phyloP scores from a whole-genome alignment of 2,888 invertebrate genomes.

The Pseudeuparius sepicola region DNA sequence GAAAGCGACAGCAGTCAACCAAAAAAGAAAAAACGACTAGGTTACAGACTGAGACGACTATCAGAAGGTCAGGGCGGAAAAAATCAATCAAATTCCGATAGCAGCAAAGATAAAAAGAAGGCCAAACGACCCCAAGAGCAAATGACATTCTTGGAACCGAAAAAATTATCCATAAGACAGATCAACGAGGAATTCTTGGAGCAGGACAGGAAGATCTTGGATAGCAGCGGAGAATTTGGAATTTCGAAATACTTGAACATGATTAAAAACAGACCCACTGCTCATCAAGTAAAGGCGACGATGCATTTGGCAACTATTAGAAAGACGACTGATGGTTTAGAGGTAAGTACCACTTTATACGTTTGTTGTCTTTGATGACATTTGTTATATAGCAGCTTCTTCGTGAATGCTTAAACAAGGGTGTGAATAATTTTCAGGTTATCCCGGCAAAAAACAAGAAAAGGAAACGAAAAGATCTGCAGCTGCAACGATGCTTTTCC shows the following conservation, averaged over 20 bases:
- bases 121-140: not conserved
- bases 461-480: slow-evolving; percentile 13
- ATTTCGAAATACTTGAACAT: slow-evolving; percentile 27
- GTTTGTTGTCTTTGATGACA: too few species aligned
- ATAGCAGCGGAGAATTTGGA: slow-evolving; percentile 21
- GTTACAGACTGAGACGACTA: too few species aligned
- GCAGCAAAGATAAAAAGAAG: slow-evolving; percentile 7
- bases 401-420: too few species aligned
- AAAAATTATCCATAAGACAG: slow-evolving; percentile 28
- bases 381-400: too few species aligned
- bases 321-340: slow-evolving; percentile 29
- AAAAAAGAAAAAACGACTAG: too few species aligned
- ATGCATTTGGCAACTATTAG: slow-evolving; percentile 29
- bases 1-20: too few species aligned
- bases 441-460: slow-evolving; percentile 21
- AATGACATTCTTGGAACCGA: too few species aligned
- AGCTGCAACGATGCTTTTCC: slow-evolving; percentile 15
- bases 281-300: slow-evolving; percentile 29
- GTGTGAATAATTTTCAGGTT: too few species aligned
- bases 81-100: slow-evolving; percentile 1
- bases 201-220: slow-evolving; percentile 29
- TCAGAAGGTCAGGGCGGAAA: too few species aligned
- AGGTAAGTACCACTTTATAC: too few species aligned
- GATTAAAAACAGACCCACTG: slow-evolving; percentile 30
- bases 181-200: slow-evolving; percentile 30